Evolutionary conservation across 2,888 invertebrate genomes (phyloP).

Genomic region (Euphydryas editha): DNA sequence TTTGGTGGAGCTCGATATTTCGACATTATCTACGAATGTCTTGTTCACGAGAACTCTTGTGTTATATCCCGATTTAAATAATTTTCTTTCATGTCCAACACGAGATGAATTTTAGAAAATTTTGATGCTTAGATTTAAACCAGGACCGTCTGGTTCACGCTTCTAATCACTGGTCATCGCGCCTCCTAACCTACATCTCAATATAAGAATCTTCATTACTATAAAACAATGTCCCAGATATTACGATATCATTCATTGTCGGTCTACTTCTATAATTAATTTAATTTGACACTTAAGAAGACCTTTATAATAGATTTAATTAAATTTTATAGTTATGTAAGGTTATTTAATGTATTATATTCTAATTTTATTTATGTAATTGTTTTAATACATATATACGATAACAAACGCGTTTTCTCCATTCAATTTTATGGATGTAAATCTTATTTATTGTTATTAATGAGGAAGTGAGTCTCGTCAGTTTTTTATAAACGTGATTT

Average conservation of each 20-base stretch:
- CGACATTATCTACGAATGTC: too few species aligned
- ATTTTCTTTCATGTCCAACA: too few species aligned
- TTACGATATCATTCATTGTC: not conserved
- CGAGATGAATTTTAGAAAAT: too few species aligned
- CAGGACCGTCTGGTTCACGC: too few species aligned
- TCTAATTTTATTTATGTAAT: not conserved
- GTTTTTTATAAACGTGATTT: too few species aligned
- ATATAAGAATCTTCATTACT: not conserved
- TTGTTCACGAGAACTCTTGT: too few species aligned
- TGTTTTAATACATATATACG: not conserved
- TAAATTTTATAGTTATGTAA: not conserved
- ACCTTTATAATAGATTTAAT: constrained; percentile 4
- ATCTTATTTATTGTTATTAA: not conserved
- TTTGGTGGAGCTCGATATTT: too few species aligned
- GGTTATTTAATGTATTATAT: not conserved
- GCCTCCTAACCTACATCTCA: not conserved
- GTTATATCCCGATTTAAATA: too few species aligned
- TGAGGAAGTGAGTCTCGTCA: not conserved
- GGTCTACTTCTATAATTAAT: not conserved
- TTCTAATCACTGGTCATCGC: constrained; percentile 1
- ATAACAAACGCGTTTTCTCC: not conserved
- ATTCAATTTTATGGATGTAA: not conserved
- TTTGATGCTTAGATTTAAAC: too few species aligned
- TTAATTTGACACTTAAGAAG: constrained; percentile 8
- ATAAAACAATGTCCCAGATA: constrained; percentile 1